These are phyloP conservation scores for Paramormyrops hopkinsi DNA, from an alignment of 2,797 vertebrate genomes.

Conservation along the genomic window DNA sequence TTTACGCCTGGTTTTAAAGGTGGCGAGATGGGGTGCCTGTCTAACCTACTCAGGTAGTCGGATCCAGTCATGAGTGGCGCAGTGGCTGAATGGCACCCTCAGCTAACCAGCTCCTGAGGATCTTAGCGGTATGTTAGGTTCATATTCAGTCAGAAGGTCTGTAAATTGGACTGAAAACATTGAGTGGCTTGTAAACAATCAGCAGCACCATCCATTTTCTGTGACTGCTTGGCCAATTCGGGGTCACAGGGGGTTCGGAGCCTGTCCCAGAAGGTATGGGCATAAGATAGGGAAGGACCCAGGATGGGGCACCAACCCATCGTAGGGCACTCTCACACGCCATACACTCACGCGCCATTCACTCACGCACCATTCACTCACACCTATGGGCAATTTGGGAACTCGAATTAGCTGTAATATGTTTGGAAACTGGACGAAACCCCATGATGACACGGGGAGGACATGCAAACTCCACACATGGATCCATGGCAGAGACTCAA, in stretches of 20 bases:
- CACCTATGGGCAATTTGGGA: not conserved
- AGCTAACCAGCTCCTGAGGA: not conserved
- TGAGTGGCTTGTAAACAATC: not conserved
- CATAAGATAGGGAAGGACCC: not conserved
- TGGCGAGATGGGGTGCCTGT: not conserved
- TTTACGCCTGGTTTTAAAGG: not conserved
- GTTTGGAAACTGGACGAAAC: not conserved
- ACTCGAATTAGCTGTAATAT: not conserved
- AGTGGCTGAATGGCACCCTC: not conserved
- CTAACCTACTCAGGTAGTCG: not conserved
- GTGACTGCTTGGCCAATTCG: not conserved
- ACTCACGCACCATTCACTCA: not conserved
- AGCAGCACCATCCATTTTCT: not conserved
- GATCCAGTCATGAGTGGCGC: not conserved
- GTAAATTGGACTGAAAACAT: not conserved
- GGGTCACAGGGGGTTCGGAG: not conserved
- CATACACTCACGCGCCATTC: no score
- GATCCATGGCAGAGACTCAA: not conserved
- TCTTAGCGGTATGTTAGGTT: not conserved
- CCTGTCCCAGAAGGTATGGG: not conserved
- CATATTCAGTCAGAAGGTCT: not conserved
- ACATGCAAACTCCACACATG: not conserved
- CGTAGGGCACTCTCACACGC: not conserved
- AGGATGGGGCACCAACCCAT: not conserved
- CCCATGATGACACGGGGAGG: not conserved